These are phyloP conservation scores for Apeltes quadracus DNA, from an alignment of 2,113 vertebrate genomes.

Conservation along the genomic window DNA sequence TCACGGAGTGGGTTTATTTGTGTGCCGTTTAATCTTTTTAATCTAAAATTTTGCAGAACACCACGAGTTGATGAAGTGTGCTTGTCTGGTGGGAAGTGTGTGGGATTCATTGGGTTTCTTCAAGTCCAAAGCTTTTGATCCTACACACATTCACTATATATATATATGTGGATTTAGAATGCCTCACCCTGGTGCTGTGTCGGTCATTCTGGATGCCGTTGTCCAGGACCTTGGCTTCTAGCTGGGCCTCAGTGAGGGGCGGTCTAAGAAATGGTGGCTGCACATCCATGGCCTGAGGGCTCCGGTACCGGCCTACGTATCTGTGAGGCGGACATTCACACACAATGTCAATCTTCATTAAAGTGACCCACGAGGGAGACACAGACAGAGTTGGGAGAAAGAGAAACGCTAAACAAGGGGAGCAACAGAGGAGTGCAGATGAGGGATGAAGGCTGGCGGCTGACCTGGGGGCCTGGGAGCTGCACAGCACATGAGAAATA, in stretches of 20 bases:
- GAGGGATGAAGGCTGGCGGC: conserved; percentile 67
- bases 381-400: conserved; percentile 27
- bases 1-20: neutral
- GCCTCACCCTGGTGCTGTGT: conserved; percentile 87
- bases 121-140: neutral
- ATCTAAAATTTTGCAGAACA: neutral
- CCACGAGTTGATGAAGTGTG: neutral
- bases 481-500: conserved; percentile 92
- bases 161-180: neutral
- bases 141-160: no score
- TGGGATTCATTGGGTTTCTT: neutral
- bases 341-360: neutral
- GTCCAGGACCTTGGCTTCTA: conserved; percentile 89
- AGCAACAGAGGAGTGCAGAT: conserved; percentile 9
- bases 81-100: neutral
- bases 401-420: conserved; percentile 8
- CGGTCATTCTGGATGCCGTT: conserved; percentile 94
- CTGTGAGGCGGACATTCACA: conserved; percentile 71
- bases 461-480: conserved; percentile 94
- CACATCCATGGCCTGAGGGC: conserved; percentile 83
- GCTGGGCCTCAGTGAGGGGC: conserved; percentile 84
- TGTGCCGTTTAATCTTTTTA: neutral
- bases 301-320: conserved; percentile 87
- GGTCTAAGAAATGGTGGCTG: conserved; percentile 92
- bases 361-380: neutral